A percentile compares a stretch with the other conserved stretches of the same genome.
These are phyloP conservation scores for Sylvia atricapilla DNA, from an alignment of 2,113 vertebrate genomes.

Conservation along the genomic window DNA sequence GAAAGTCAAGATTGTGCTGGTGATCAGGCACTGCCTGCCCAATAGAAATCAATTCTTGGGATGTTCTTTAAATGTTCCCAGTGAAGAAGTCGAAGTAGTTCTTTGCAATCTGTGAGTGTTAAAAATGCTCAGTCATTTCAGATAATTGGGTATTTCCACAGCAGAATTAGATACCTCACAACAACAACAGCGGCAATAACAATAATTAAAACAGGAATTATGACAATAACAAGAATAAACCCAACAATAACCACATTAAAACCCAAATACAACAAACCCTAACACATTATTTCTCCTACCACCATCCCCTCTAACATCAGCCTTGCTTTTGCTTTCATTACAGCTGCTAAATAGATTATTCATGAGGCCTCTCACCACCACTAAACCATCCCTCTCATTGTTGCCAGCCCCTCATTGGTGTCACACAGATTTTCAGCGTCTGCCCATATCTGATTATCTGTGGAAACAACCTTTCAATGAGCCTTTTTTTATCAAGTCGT, in stretches of 20 bases:
- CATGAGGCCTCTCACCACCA: conserved; percentile 1
- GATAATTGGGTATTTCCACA: not conserved
- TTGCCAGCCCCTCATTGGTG: conserved; percentile 47
- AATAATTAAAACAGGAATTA: not conserved
- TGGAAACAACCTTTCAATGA: conserved; percentile 54
- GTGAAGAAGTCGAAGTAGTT: not conserved
- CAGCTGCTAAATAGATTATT: conserved; percentile 42
- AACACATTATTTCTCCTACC: rapidly evolving
- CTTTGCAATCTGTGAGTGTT: not conserved
- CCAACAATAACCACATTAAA: not conserved
- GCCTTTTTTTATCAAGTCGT: not conserved
- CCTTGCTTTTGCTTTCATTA: not conserved
- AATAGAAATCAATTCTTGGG: rapidly evolving
- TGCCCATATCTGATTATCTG: conserved; percentile 57
- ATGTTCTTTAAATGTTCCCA: not conserved
- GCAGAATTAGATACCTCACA: not conserved
- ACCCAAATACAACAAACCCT: not conserved
- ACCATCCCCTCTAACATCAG: not conserved
- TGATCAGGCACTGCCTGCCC: not conserved
- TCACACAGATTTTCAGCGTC: conserved; percentile 49
- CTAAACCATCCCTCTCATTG: conserved; percentile 13
- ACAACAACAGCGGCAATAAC: not conserved
- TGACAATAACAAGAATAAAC: rapidly evolving
- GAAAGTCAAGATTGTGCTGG: not conserved
- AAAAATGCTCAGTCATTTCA: not conserved